Conservation (phyloP, 2,797 vertebrate genomes). For the Catostomus latipinnis region DNA sequence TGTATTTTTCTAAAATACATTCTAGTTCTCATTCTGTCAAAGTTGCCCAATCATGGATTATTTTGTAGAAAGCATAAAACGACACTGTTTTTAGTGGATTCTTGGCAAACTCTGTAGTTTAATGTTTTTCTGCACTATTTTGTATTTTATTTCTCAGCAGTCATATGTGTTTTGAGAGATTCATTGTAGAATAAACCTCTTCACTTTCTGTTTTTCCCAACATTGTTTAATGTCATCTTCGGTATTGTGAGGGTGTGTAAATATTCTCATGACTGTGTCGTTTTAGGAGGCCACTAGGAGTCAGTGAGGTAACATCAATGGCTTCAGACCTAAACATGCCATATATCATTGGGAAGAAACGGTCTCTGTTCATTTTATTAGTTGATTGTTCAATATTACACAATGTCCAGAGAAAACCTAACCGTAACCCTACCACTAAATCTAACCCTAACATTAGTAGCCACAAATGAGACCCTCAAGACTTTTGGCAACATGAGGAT, state of each 20-base stretch:
- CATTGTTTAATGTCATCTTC: no score
- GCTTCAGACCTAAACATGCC: not conserved
- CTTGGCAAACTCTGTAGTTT: not conserved
- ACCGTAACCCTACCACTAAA: no score
- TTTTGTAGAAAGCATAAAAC: not conserved
- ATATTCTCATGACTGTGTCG: not conserved
- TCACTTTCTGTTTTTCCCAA: not conserved
- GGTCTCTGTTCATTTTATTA: not conserved
- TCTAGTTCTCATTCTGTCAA: not conserved
- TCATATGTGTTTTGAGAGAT: slow-evolving; percentile 23
- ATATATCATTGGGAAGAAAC: no score
- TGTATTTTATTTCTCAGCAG: not conserved
- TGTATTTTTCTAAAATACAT: not conserved
- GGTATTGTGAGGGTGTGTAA: no score
- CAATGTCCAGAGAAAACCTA: no score
- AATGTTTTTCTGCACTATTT: not conserved
- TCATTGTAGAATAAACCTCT: slow-evolving; percentile 19
- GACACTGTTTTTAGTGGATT: not conserved
- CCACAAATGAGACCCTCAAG: no score
- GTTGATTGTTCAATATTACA: not conserved
- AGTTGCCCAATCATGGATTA: not conserved
- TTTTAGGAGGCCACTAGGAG: slow-evolving; percentile 12
- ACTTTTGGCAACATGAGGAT: no score
- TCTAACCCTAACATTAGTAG: no score
- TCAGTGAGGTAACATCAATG: slow-evolving; percentile 17